Evolutionary conservation across 64 coral and sea anemone genomes (phyloP).

Genomic region (Trachythela sp.): DNA sequence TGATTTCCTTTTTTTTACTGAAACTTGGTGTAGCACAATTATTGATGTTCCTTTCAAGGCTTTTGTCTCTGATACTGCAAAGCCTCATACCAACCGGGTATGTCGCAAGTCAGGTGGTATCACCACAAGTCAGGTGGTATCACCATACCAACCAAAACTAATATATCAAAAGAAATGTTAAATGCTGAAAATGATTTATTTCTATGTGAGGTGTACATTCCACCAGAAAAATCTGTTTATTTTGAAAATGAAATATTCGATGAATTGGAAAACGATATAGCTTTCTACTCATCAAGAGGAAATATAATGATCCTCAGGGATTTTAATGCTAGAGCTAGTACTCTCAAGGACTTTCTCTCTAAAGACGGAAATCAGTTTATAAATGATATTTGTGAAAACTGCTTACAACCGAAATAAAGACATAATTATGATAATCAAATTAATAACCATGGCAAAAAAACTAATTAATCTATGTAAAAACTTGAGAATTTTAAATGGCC

Average conservation of each 20-base stretch:
- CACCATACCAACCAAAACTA: not conserved
- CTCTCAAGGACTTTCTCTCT: not conserved
- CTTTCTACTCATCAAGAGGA: not conserved
- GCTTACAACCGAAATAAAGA: not conserved
- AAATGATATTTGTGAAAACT: not conserved
- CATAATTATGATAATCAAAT: not conserved
- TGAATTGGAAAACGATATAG: not conserved
- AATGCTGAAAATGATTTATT: not conserved
- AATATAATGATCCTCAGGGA: not conserved
- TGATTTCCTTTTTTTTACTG: not conserved
- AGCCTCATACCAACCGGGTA: not conserved
- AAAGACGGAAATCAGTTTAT: not conserved
- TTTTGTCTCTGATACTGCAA: not conserved
- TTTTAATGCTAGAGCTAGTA: not conserved
- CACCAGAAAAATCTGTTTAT: slow-evolving; percentile 3
- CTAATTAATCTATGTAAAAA: not conserved
- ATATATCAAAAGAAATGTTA: not conserved
- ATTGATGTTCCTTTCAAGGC: not conserved
- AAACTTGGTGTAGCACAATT: not conserved
- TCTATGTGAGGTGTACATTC: not conserved
- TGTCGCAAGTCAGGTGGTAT: not conserved
- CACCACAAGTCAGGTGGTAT: not conserved
- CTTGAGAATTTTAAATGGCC: not conserved
- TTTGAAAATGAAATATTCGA: not conserved
- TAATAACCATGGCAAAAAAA: not conserved